phyloP scores from a whole-genome alignment of 2,888 invertebrate genomes.

The Aphidius colemani region DNA sequence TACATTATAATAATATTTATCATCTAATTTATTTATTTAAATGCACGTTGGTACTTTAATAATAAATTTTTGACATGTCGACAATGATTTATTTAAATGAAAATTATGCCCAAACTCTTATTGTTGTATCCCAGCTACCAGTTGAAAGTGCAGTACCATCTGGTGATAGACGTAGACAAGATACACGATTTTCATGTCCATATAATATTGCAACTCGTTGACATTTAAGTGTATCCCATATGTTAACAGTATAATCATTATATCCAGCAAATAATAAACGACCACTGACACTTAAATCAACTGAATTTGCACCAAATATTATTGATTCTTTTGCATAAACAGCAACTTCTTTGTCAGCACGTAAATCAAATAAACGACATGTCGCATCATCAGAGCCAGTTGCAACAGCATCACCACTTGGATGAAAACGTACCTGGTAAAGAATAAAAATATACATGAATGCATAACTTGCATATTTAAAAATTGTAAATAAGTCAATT shows the following conservation, averaged over 20 bases:
- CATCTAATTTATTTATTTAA: constrained; percentile 9
- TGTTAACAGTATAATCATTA: constrained; percentile 97
- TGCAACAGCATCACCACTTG: constrained; percentile 97
- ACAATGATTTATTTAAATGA: background rate
- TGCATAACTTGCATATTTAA: no score
- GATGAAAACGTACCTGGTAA: constrained; percentile 87
- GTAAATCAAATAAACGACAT: constrained; percentile 94
- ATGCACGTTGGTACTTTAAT: constrained; percentile 22
- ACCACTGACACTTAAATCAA: constrained; percentile 95
- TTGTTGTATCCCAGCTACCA: constrained; percentile 95
- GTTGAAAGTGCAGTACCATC: constrained; percentile 98
- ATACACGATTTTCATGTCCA: constrained; percentile 95
- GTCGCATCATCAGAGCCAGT: constrained; percentile 98
- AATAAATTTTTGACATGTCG: background rate
- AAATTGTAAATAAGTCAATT: background rate
- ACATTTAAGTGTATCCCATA: constrained; percentile 98
- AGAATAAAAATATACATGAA: no score
- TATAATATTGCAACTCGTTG: constrained; percentile 86
- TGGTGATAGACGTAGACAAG: constrained; percentile 89
- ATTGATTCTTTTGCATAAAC: constrained; percentile 95
- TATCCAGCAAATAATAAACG: constrained; percentile 97
- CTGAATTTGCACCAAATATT: constrained; percentile 96
- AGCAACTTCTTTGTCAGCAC: constrained; percentile 97
- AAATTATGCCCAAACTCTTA: constrained; percentile 70
- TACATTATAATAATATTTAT: constrained; percentile 9